These are phyloP conservation scores for Zygaena filipendulae DNA, from an alignment of 2,888 invertebrate genomes.

Conservation along the genomic window DNA sequence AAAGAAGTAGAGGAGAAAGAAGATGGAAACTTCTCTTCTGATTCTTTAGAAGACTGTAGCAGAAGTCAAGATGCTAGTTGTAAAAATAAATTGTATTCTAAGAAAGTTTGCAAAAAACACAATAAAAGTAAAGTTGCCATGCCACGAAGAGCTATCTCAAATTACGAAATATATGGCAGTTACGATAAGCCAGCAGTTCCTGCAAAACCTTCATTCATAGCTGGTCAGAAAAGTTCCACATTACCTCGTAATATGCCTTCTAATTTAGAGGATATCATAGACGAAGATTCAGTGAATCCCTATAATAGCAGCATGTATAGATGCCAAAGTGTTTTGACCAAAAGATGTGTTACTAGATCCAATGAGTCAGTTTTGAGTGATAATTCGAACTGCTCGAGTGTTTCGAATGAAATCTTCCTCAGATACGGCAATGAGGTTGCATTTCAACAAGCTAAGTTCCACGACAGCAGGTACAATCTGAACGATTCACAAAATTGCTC, in stretches of 20 bases:
- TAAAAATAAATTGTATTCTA: slow-evolving; percentile 60
- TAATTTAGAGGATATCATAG: slow-evolving; percentile 59
- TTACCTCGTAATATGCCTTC: slow-evolving; percentile 63
- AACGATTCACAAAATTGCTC: slow-evolving; percentile 60
- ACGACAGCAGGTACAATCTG: slow-evolving; percentile 53
- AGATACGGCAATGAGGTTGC: slow-evolving; percentile 60
- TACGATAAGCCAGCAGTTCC: slow-evolving; percentile 48
- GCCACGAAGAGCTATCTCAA: slow-evolving; percentile 77
- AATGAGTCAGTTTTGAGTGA: slow-evolving; percentile 65
- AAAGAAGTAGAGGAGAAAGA: slow-evolving; percentile 55
- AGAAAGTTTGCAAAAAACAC: slow-evolving; percentile 63
- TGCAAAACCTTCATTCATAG: slow-evolving; percentile 39
- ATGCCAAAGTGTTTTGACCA: slow-evolving; percentile 60
- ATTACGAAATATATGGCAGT: slow-evolving; percentile 76
- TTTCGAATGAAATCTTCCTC: slow-evolving; percentile 62
- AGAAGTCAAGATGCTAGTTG: slow-evolving; percentile 63
- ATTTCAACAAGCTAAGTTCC: slow-evolving; percentile 55
- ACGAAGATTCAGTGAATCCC: slow-evolving; percentile 48
- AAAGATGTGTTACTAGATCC: slow-evolving; percentile 69
- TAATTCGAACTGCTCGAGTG: slow-evolving; percentile 60
- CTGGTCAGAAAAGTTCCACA: slow-evolving; percentile 54
- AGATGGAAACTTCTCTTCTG: slow-evolving; percentile 81
- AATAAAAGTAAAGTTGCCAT: slow-evolving; percentile 47
- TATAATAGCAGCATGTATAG: slow-evolving; percentile 49
- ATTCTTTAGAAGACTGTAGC: slow-evolving; percentile 80